Evolutionary conservation across 2,113 vertebrate genomes (phyloP).

Genomic region (Trogon melanurus): DNA sequence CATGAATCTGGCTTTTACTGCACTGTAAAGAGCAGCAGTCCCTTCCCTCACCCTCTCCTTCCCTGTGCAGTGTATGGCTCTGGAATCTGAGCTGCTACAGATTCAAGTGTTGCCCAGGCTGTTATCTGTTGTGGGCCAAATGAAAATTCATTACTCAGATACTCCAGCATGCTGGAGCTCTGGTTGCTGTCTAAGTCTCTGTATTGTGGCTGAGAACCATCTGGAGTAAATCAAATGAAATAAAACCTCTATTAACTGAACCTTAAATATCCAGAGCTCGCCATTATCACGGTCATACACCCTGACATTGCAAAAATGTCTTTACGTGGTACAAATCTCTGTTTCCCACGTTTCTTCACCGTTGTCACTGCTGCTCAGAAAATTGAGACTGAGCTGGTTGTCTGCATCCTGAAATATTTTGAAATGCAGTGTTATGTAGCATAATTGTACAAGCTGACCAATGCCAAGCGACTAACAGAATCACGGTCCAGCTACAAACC

Average conservation of each 20-base stretch:
- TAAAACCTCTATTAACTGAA: constrained; percentile 65
- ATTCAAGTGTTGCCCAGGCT: background rate
- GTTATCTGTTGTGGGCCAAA: constrained; percentile 52
- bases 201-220: constrained; percentile 54
- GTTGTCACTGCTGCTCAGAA: background rate
- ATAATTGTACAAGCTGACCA: background rate
- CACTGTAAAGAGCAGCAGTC: background rate
- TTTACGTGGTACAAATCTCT: background rate
- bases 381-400: background rate
- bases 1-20: background rate
- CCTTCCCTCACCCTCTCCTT: background rate
- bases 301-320: constrained; percentile 13
- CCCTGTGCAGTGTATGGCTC: background rate
- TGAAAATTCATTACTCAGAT: constrained; percentile 52
- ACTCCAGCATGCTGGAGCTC: constrained; percentile 8
- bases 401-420: background rate
- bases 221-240: constrained; percentile 67
- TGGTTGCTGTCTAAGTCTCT: constrained; percentile 49
- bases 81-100: constrained; percentile 29
- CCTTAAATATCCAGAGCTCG: constrained; percentile 27
- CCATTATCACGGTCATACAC: constrained; percentile 19
- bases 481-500: background rate
- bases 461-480: background rate
- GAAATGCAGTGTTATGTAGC: background rate
- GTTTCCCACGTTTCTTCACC: background rate